Base-by-base conservation (phyloP, 2,113 vertebrate species). In the Aix galericulata region DNA sequence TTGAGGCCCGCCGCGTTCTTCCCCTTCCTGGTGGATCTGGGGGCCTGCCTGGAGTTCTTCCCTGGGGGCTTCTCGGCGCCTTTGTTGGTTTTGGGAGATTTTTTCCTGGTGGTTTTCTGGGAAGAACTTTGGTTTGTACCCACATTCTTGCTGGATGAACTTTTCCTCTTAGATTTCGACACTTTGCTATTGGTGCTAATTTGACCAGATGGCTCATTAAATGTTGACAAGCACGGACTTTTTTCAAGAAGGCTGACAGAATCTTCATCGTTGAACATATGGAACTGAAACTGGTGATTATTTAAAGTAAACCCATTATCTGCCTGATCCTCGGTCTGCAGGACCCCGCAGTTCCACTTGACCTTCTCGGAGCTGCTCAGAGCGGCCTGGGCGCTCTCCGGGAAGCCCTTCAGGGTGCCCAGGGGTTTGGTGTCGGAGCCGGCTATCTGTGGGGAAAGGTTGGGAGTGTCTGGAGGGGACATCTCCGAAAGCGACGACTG, bases 381-480 rank as follows among this genome's bases (percentile, higher is more conserved):
- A 79, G 96, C 46, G 10, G 98, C 97, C 88, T 98, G 98, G 82
- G 97, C 94, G 62, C 97, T 98, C 76, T 99, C 99, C 91, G 99
- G 99, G 93, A 99, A 99, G 83, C 98, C 98, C 91, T 98, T 99
- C 81, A 98, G 93, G 78, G 98, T 98, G 79, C 98, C 98, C 46
- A 98, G 89, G 31, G 98, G 98, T 96, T 99, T 99, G 92, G 98
- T 86, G 76, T 99, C 99, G 6, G 98, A 98, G 75, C 98, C 98
- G 81, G 98, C 97, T 95, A 99, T 99, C 97, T 99, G 99, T 4
- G 99, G 99, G 81, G 99, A 99, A 96, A 99, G 98, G 97, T 98
- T 99, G 53, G 99, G 99, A 76, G 99, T 99, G 96, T 99, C 99
- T 1, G 99, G 99, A 88, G 99, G 99, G 76, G 99, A 99, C 94